Percentiles rank a stretch among this genome's conserved stretches.
phyloP scores from a whole-genome alignment of 92 coral and sea anemone genomes.

The Phenganax marumi region DNA sequence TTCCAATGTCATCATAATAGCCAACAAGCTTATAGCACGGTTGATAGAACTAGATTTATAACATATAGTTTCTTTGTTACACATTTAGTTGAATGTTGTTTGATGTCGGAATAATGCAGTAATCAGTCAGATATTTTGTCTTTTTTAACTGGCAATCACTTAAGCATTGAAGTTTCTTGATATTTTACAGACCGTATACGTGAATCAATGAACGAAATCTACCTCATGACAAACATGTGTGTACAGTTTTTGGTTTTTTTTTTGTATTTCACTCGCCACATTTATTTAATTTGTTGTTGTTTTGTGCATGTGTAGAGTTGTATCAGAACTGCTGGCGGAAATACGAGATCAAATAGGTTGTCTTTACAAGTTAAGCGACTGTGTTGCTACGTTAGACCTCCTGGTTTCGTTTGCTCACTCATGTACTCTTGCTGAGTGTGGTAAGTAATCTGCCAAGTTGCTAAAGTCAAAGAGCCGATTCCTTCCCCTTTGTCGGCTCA shows the following conservation, averaged over 20 bases:
- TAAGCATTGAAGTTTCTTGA: not conserved
- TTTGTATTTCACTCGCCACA: not conserved
- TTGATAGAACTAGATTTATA: too few species aligned
- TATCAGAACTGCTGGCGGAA: constrained; percentile 83
- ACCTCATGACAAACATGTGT: constrained; percentile 96
- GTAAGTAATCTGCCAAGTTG: constrained; percentile 46
- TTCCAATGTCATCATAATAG: too few species aligned
- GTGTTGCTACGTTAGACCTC: constrained; percentile 90
- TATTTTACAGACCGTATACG: constrained; percentile 74
- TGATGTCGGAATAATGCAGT: not conserved
- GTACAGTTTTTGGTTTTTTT: constrained; percentile 26
- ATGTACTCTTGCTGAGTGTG: constrained; percentile 86
- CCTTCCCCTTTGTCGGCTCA: too few species aligned
- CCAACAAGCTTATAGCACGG: too few species aligned
- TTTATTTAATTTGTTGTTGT: not conserved
- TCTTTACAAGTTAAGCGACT: constrained; percentile 86
- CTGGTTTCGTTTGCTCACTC: constrained; percentile 85
- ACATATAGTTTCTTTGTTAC: not conserved
- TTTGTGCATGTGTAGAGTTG: constrained; percentile 59
- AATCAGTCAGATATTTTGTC: too few species aligned
- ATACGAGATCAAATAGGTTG: constrained; percentile 94
- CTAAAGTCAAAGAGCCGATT: too few species aligned
- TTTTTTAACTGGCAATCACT: too few species aligned
- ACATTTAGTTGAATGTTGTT: not conserved
- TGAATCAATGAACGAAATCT: constrained; percentile 92